These are phyloP conservation scores for Cinclus cinclus DNA, from an alignment of 2,113 vertebrate species.

Conservation along the genomic window DNA sequence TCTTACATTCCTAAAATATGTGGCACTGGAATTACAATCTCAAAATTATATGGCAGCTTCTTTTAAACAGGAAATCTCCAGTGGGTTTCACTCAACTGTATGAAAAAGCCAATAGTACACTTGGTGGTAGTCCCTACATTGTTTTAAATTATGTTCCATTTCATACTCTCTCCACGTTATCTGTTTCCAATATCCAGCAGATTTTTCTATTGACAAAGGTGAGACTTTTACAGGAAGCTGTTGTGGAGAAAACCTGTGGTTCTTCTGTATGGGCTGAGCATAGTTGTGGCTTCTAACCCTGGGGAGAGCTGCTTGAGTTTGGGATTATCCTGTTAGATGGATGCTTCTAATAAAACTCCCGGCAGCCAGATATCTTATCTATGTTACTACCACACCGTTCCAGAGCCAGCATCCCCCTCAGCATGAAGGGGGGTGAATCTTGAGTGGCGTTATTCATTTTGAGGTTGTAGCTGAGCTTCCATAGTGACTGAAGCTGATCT, in stretches of 20 bases:
- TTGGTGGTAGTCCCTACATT: neutral
- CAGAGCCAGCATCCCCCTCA: neutral
- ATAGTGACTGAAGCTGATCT: neutral
- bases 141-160: neutral
- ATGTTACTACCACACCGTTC: neutral
- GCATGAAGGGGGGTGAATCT: neutral
- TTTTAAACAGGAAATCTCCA: neutral
- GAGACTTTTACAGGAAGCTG: constrained; percentile 9
- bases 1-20: neutral
- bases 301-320: neutral
- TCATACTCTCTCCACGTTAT: neutral
- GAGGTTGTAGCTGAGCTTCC: neutral
- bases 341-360: constrained; percentile 20
- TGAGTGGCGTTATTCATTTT: neutral
- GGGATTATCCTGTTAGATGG: constrained; percentile 12
- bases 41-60: neutral
- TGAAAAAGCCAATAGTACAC: neutral
- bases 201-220: constrained; percentile 17
- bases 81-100: neutral
- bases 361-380: constrained; percentile 10
- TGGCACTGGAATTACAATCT: neutral
- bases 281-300: constrained; percentile 30
- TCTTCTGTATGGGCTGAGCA: neutral
- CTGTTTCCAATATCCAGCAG: constrained; percentile 7
- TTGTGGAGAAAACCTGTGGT: neutral